Conservation (phyloP, 2,113 vertebrate species). For the Cariama cristata region DNA sequence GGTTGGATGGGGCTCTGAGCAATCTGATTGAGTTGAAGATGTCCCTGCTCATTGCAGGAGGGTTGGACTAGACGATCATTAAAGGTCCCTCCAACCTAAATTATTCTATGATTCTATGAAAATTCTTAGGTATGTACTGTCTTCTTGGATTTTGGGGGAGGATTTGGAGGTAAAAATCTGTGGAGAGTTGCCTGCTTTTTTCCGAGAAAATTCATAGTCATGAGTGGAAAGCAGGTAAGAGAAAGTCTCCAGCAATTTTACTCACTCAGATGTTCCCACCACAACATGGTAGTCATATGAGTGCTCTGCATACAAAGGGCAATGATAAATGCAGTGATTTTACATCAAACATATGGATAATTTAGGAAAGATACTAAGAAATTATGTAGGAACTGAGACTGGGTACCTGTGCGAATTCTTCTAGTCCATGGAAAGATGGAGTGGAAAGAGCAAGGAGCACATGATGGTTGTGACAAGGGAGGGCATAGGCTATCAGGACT, state of each 20-base stretch:
- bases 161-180: neutral
- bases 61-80: neutral
- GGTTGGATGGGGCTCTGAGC: neutral
- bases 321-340: neutral
- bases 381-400: neutral
- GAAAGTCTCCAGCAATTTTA: neutral
- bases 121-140: neutral
- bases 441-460: neutral
- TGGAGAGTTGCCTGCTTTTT: neutral
- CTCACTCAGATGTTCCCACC: neutral
- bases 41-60: neutral
- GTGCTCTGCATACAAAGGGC: neutral
- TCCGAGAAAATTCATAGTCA: neutral
- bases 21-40: neutral
- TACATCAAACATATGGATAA: neutral
- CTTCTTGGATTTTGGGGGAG: neutral
- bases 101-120: neutral
- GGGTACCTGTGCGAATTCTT: neutral
- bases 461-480: neutral
- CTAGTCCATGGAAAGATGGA: neutral
- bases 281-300: neutral
- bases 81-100: neutral
- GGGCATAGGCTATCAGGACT: neutral
- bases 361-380: neutral
- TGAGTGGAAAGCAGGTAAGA: neutral